phyloP scores from a whole-genome alignment of 2,888 invertebrate species.

The Phymatocera aterrima region DNA sequence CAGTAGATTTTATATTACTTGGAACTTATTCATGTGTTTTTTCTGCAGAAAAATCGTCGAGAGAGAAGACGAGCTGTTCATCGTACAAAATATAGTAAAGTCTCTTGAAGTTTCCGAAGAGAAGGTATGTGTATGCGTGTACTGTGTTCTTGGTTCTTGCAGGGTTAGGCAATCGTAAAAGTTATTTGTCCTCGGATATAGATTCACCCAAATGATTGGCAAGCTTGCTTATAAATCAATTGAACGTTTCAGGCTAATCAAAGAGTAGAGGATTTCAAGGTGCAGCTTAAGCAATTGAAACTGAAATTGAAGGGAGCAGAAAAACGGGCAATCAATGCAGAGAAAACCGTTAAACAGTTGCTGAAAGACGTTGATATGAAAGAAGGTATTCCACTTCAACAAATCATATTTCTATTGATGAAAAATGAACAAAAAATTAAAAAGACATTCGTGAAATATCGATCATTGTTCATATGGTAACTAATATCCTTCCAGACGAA shows the following conservation, averaged over 20 bases:
- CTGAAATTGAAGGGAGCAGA: constrained; percentile 68
- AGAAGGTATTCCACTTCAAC: no score
- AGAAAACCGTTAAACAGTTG: constrained; percentile 68
- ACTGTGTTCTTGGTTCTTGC: neutral
- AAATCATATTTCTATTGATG: no score
- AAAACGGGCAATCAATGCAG: constrained; percentile 70
- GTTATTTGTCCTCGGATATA: constrained; percentile 25
- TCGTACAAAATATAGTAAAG: constrained; percentile 73
- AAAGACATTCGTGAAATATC: neutral
- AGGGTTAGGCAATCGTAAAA: neutral
- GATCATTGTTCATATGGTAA: constrained; percentile 46
- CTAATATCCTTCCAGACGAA: constrained; percentile 74
- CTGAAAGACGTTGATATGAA: constrained; percentile 71
- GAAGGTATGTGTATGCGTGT: constrained; percentile 62
- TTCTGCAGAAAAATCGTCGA: constrained; percentile 70
- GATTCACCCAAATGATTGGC: constrained; percentile 2
- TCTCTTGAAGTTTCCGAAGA: constrained; percentile 72
- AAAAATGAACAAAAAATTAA: no score
- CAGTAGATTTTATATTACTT: neutral
- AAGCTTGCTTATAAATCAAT: constrained; percentile 11
- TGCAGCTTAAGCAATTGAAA: constrained; percentile 69
- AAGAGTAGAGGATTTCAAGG: constrained; percentile 71
- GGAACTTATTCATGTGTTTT: neutral
- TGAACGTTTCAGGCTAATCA: constrained; percentile 67
- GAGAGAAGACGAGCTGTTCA: constrained; percentile 72